phyloP scores from a whole-genome alignment of 2,797 vertebrate species.

The Xenops minutus region DNA sequence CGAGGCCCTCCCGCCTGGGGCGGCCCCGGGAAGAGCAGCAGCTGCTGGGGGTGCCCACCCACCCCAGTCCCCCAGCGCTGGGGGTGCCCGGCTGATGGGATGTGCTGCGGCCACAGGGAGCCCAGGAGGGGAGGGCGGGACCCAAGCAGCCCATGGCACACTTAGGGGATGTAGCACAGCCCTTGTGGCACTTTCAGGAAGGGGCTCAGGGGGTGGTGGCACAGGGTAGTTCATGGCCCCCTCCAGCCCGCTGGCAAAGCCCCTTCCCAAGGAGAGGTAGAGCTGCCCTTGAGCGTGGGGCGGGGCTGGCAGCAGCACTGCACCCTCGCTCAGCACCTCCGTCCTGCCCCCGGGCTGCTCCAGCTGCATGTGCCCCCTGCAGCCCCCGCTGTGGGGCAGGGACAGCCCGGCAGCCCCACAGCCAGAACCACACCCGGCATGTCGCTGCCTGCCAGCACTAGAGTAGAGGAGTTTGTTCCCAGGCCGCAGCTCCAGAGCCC shows the following conservation, averaged over 20 bases:
- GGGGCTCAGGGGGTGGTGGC: background rate
- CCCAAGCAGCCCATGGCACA: fast-evolving
- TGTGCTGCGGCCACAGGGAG: background rate
- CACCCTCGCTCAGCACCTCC: background rate
- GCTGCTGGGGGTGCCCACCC: background rate
- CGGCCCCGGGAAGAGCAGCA: background rate
- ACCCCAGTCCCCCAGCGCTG: background rate
- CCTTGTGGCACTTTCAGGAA: background rate
- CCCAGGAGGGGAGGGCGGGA: background rate
- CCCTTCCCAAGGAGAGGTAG: background rate
- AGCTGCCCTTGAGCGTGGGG: fast-evolving
- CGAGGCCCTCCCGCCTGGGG: background rate
- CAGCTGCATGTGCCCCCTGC: slow-evolving; percentile 14
- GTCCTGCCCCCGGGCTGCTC: background rate
- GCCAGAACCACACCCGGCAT: background rate
- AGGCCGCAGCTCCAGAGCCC: background rate
- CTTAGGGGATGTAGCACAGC: background rate
- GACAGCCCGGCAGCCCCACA: background rate
- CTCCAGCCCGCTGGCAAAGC: fast-evolving
- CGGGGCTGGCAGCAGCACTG: background rate
- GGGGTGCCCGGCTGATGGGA: too few species aligned
- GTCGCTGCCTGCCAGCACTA: background rate
- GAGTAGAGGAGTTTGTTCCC: background rate
- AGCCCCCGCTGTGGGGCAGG: background rate
- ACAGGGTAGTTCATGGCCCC: fast-evolving